A percentile compares a stretch with the other conserved stretches of the same genome.
Conservation (phyloP, 92 coral and sea anemone species). For the Zoanthus sociatus region DNA sequence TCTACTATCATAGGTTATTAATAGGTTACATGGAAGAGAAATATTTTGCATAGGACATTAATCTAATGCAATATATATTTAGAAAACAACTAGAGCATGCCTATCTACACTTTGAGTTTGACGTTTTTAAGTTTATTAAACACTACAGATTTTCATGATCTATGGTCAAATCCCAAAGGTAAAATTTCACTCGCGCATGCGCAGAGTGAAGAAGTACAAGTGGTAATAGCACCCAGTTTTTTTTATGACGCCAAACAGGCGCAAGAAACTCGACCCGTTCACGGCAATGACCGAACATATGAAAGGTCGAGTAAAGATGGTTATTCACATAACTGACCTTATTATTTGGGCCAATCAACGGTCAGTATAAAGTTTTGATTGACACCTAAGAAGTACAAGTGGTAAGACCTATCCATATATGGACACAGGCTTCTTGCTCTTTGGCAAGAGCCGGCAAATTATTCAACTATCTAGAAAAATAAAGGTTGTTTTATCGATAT, state of each 20-base stretch:
- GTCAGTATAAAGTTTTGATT: background rate
- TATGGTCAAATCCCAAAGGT: background rate
- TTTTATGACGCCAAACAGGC: background rate
- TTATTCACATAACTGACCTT: background rate
- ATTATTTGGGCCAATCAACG: slow-evolving; percentile 14
- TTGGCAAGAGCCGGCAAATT: slow-evolving; percentile 20
- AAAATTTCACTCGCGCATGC: slow-evolving; percentile 38
- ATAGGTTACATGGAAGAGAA: slow-evolving; percentile 13
- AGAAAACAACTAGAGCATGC: background rate
- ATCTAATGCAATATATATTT: slow-evolving; percentile 8
- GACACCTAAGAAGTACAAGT: slow-evolving; percentile 86
- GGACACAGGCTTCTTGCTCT: slow-evolving; percentile 19
- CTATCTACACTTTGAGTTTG: background rate
- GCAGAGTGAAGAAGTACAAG: slow-evolving; percentile 46
- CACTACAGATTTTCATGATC: background rate
- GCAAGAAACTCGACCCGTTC: background rate
- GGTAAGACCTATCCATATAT: slow-evolving; percentile 51
- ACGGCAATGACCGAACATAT: background rate
- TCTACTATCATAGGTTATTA: slow-evolving; percentile 24
- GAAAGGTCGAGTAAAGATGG: background rate
- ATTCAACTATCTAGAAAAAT: slow-evolving; percentile 44
- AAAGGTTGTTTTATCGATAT: slow-evolving; percentile 5
- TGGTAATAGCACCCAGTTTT: slow-evolving; percentile 21
- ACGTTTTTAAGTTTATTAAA: background rate
- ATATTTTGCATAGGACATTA: slow-evolving; percentile 1